A percentile compares a stretch with the other conserved stretches of the same genome.
phyloP scores from a whole-genome alignment of 2,113 vertebrate genomes.

The Platysteira castanea region DNA sequence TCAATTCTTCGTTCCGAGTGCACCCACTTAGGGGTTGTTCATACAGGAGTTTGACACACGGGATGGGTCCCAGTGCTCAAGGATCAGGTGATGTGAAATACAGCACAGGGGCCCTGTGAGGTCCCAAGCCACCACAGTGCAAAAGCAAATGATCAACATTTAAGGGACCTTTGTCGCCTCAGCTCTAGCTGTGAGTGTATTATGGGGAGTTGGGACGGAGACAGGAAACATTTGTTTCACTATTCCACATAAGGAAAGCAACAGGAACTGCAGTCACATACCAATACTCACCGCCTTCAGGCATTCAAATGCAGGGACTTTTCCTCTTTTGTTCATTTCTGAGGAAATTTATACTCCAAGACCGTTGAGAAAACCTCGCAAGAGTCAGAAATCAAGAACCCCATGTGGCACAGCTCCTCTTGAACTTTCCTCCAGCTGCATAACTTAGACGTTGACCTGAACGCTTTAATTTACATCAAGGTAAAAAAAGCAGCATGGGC shows the following conservation, averaged over 20 bases:
- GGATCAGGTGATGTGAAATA: neutral
- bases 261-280: neutral
- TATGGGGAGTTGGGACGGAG: neutral
- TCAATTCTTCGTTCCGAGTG: neutral
- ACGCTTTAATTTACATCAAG: neutral
- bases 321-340: neutral
- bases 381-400: neutral
- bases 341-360: neutral
- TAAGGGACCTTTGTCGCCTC: neutral
- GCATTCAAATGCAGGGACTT: neutral
- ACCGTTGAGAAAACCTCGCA: neutral
- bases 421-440: neutral
- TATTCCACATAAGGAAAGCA: neutral
- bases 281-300: neutral
- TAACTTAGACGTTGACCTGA: neutral
- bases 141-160: neutral
- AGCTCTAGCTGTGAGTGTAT: neutral
- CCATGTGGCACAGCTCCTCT: neutral
- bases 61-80: neutral
- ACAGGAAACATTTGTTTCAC: neutral
- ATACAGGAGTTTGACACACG: rapidly evolving
- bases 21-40: rapidly evolving
- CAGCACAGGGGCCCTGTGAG: neutral
- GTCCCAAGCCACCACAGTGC: neutral
- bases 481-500: neutral